Percentiles rank a stretch among this genome's conserved stretches.
These are phyloP conservation scores for Bolinopsis microptera DNA, from an alignment of 37 sponge, comb jelly and placozoan genomes.

Conservation along the genomic window DNA sequence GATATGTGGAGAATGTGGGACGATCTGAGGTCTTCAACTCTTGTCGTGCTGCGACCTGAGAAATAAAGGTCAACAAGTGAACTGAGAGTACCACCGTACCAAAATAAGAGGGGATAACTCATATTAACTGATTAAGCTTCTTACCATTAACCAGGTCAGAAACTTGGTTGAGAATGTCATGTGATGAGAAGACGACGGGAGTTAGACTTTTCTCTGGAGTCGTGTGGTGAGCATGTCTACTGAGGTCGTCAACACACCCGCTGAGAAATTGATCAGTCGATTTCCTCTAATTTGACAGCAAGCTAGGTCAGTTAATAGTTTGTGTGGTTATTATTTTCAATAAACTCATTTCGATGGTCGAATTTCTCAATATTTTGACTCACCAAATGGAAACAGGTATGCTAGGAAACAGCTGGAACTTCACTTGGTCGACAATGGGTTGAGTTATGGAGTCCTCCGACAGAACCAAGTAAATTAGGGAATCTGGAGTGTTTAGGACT, in stretches of 20 bases:
- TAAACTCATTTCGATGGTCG: too few species aligned
- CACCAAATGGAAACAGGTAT: not conserved
- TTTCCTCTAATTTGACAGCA: too few species aligned
- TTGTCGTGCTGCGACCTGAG: not conserved
- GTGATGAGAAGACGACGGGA: not conserved
- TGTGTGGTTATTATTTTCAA: too few species aligned
- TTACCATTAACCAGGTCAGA: not conserved
- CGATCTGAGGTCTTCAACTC: not conserved
- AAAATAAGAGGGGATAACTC: too few species aligned
- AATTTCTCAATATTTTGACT: too few species aligned
- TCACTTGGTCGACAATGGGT: not conserved
- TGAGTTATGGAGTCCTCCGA: not conserved
- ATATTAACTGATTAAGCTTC: not conserved
- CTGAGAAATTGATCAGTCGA: not conserved
- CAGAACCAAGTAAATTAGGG: not conserved
- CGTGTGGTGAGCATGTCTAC: not conserved
- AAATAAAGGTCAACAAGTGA: too few species aligned
- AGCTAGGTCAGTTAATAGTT: too few species aligned
- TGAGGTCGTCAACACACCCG: not conserved
- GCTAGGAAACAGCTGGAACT: not conserved
- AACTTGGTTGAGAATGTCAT: not conserved
- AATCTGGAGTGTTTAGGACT: not conserved
- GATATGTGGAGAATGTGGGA: constrained; percentile 18
- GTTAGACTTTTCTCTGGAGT: not conserved
- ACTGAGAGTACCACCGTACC: too few species aligned